phyloP scores from a whole-genome alignment of 2,797 vertebrate genomes.

The Bovichtus variegatus region DNA sequence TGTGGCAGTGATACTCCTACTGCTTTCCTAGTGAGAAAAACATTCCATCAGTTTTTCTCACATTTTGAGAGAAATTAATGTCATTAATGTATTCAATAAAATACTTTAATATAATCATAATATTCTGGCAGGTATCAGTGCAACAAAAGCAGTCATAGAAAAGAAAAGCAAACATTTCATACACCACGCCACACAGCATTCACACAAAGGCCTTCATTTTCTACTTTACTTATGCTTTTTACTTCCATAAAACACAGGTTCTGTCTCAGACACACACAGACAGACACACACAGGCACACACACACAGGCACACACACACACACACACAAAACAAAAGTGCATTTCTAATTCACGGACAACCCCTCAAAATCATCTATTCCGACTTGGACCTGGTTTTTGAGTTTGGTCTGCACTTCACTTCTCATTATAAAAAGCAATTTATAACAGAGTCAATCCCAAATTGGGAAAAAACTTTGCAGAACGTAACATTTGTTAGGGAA shows the following conservation, averaged over 20 bases:
- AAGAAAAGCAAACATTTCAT: slow-evolving; percentile 66
- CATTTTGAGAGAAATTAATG: slow-evolving; percentile 75
- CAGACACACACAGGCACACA: neutral
- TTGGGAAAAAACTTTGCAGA: slow-evolving; percentile 5
- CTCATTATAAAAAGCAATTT: slow-evolving; percentile 37
- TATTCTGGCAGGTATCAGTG: slow-evolving; percentile 84
- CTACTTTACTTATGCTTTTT: slow-evolving; percentile 43
- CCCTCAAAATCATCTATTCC: slow-evolving; percentile 42
- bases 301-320: slow-evolving; percentile 28
- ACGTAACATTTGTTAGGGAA: slow-evolving; percentile 14
- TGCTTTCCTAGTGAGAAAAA: slow-evolving; percentile 36
- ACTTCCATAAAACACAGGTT: slow-evolving; percentile 50
- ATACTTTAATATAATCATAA: slow-evolving; percentile 80
- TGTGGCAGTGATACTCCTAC: slow-evolving; percentile 73
- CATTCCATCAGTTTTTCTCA: slow-evolving; percentile 31
- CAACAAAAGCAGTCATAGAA: slow-evolving; percentile 80
- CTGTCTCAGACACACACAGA: neutral
- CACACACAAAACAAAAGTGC: slow-evolving; percentile 76
- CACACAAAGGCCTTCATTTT: slow-evolving; percentile 75
- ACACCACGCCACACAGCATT: slow-evolving; percentile 52
- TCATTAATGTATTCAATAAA: slow-evolving; percentile 76
- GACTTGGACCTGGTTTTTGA: slow-evolving; percentile 67
- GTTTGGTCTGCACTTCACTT: slow-evolving; percentile 81
- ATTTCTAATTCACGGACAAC: slow-evolving; percentile 69
- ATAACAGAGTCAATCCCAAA: slow-evolving; percentile 17